Evolutionary conservation across 2,113 vertebrate genomes (phyloP).

Genomic region (Syngnathus scovelli): DNA sequence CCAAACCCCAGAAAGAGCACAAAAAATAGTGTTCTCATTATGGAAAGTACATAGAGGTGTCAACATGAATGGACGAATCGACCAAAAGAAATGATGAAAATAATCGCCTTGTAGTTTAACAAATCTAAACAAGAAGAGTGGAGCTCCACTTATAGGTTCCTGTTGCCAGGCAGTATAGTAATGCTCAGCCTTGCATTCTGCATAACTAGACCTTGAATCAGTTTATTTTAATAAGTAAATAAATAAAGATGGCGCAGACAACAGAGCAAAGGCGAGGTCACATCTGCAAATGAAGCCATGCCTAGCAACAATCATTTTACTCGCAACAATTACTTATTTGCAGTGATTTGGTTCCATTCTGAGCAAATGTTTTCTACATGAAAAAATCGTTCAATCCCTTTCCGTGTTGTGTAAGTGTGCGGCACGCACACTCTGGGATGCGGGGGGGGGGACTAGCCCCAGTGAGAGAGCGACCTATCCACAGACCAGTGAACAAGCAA

Average conservation of each 20-base stretch:
- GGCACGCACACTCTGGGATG: background rate
- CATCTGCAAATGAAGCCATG: background rate
- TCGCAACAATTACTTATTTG: too few species aligned
- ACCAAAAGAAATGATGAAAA: too few species aligned
- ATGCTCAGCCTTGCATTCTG: conserved; percentile 45
- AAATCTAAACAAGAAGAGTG: too few species aligned
- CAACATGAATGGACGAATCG: too few species aligned
- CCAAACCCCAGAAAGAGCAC: too few species aligned
- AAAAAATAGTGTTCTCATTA: too few species aligned
- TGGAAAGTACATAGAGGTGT: too few species aligned
- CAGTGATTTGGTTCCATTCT: background rate
- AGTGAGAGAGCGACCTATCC: background rate
- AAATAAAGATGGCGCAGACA: conserved; percentile 52
- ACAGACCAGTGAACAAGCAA: background rate
- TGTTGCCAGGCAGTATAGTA: conserved; percentile 43
- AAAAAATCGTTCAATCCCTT: background rate
- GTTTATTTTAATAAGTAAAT: conserved; percentile 67
- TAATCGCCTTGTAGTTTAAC: too few species aligned
- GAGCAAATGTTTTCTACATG: background rate
- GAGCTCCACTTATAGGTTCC: too few species aligned
- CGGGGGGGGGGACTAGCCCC: background rate
- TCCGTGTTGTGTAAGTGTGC: background rate
- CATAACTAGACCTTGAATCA: conserved; percentile 60
- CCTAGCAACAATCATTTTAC: too few species aligned
- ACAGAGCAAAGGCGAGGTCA: conserved; percentile 50